Evolutionary conservation across 2,113 vertebrate species (phyloP).

Genomic region (Merops nubicus): DNA sequence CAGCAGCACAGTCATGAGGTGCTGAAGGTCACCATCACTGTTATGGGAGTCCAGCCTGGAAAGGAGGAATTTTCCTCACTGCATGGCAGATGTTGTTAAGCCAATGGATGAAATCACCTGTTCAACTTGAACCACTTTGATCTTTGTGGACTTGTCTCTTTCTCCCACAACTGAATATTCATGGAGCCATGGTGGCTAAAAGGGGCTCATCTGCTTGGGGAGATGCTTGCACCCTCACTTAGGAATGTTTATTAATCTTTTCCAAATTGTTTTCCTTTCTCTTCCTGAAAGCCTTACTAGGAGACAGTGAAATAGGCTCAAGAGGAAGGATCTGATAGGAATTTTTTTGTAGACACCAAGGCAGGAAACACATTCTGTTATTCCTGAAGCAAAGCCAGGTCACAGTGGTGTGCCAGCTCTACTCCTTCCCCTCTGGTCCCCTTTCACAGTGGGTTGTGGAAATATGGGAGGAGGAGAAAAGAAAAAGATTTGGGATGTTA

Average conservation of each 20-base stretch:
- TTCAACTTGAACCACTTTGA: background rate
- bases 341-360: background rate
- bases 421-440: background rate
- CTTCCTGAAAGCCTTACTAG: background rate
- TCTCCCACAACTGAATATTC: background rate
- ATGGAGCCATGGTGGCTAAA: background rate
- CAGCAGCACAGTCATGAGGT: background rate
- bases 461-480: background rate
- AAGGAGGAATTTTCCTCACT: background rate
- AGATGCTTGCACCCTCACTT: background rate
- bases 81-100: background rate
- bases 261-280: background rate
- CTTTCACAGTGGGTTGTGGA: background rate
- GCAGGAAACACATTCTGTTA: constrained; percentile 15
- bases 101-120: background rate
- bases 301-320: background rate
- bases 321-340: background rate
- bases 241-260: background rate
- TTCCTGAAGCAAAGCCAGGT: background rate
- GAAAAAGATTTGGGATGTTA: background rate
- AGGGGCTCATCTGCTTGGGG: background rate
- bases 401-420: background rate
- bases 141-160: background rate
- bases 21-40: background rate
- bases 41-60: background rate